Conservation (phyloP, 2,113 vertebrate genomes). For the Heterotis niloticus region DNA sequence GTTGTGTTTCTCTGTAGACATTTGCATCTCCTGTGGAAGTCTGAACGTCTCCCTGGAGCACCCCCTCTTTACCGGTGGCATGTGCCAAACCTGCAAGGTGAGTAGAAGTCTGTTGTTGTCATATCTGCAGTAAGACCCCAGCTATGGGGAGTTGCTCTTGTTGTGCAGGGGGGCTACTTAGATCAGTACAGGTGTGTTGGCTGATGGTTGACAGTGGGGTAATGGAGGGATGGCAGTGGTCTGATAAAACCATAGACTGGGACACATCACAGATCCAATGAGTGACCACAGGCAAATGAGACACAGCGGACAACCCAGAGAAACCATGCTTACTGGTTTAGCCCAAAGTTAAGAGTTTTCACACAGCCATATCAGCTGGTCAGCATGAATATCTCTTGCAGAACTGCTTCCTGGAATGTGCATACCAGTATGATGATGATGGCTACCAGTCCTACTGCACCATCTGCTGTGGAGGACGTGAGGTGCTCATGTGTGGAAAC, state of each 20-base stretch:
- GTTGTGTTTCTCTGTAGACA: conserved; percentile 64
- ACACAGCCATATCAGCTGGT: not conserved
- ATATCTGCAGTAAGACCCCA: not conserved
- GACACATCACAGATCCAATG: too few relatives aligned
- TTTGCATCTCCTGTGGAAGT: conserved; percentile 97
- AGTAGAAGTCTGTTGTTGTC: not conserved
- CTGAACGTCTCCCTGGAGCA: conserved; percentile 89
- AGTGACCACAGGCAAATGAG: too few relatives aligned
- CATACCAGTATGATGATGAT: conserved; percentile 93
- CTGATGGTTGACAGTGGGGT: too few relatives aligned
- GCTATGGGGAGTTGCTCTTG: too few relatives aligned
- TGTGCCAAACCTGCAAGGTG: conserved; percentile 99
- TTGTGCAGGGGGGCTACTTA: too few relatives aligned
- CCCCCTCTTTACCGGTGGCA: conserved; percentile 91
- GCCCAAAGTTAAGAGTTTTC: too few relatives aligned
- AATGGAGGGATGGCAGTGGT: too few relatives aligned
- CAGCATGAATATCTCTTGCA: conserved; percentile 40
- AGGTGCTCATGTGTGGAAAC: conserved; percentile 98
- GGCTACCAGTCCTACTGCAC: conserved; percentile 98
- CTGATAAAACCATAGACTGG: too few relatives aligned
- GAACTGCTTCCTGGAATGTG: conserved; percentile 97
- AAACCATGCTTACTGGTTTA: too few relatives aligned
- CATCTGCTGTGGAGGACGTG: conserved; percentile 94
- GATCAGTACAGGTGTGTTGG: too few relatives aligned
- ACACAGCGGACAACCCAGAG: too few relatives aligned